Percentiles rank a stretch among this genome's conserved stretches.
Evolutionary conservation across 2,888 invertebrate species (phyloP).

Genomic region (Calephelis perditalis): DNA sequence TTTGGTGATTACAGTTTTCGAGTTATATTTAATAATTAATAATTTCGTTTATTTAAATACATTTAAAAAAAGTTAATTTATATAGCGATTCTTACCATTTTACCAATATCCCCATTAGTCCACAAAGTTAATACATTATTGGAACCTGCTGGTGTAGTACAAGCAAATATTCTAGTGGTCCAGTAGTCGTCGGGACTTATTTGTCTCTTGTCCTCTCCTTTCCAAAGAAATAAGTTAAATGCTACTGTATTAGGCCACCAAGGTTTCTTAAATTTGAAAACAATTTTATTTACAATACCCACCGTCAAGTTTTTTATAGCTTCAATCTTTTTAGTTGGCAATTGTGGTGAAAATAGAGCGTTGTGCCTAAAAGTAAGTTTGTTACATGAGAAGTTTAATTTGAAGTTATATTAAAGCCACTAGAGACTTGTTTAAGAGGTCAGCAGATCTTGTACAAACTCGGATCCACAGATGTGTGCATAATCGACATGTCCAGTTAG

Average conservation of each 20-base stretch:
- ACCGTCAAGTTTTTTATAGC: slow-evolving; percentile 79
- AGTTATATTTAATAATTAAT: background rate
- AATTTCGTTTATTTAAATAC: background rate
- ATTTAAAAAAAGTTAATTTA: slow-evolving; percentile 21
- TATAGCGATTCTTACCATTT: slow-evolving; percentile 20
- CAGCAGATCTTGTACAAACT: no score
- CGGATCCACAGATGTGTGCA: no score
- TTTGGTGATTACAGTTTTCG: no score
- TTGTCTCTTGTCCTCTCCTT: slow-evolving; percentile 32
- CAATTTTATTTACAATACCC: slow-evolving; percentile 84
- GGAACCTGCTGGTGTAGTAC: slow-evolving; percentile 36
- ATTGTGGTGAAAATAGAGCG: slow-evolving; percentile 73
- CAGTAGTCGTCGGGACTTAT: slow-evolving; percentile 38
- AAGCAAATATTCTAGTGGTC: slow-evolving; percentile 37
- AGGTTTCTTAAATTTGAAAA: slow-evolving; percentile 78
- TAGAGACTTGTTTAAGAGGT: no score
- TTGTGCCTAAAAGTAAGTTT: slow-evolving; percentile 46
- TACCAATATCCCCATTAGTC: no score
- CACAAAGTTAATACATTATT: slow-evolving; percentile 32
- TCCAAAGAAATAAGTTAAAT: slow-evolving; percentile 43
- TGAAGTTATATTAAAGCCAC: no score
- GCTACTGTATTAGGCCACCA: slow-evolving; percentile 77
- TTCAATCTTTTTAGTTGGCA: slow-evolving; percentile 73
- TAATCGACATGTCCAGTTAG: no score
- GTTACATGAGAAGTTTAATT: no score